Evolutionary conservation across 2,797 vertebrate species (phyloP), one percentile per base, ranked within the genome.

Genomic region (Malacoctenus gilli): DNA sequence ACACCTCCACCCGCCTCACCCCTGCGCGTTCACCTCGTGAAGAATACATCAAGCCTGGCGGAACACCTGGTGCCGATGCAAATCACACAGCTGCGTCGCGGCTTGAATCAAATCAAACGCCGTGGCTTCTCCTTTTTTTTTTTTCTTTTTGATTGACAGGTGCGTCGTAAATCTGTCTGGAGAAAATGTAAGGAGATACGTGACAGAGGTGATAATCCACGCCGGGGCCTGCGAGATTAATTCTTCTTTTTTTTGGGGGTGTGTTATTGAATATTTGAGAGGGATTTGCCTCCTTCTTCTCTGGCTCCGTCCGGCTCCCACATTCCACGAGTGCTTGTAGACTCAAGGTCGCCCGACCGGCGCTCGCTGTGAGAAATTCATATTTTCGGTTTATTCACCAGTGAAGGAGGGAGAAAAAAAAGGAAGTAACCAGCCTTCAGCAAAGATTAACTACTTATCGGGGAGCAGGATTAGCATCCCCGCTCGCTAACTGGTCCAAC

Each of bases 261-360:
- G 28, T 1, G 8, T 8, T 4, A 41, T 2, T 18, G n/a, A 14
- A n/a, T n/a, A n/a, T n/a, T n/a, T n/a, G n/a, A n/a, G n/a, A 34
- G 28, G 58, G 16, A 62, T 57, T 47, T 66, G n/a, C 16, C 78
- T 68, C 50, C 68, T 36, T 67, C 62, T 74, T 75, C n/a, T n/a
- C n/a, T n/a, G 79, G 79, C 83, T 73, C 57, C 1, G 56, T 58
- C 41, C 37, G 4, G 37, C 47, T 79, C 72, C 62, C 36, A 75
- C 77, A 87, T 90, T 87, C 84, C 83, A 75, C 36, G 56, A 81
- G 72, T 50, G 79, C 78, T 79, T 70, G 59, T 78, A 52, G 39
- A 79, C 69, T 63, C 75, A 54, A 80, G 75, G 82, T 75, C 67
- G 51, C 58, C 44, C 51, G 47, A 64, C 55, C 68, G 54, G 31